Conservation (phyloP, 1,140 invertebrate species). For the Calliphora vicina region DNA sequence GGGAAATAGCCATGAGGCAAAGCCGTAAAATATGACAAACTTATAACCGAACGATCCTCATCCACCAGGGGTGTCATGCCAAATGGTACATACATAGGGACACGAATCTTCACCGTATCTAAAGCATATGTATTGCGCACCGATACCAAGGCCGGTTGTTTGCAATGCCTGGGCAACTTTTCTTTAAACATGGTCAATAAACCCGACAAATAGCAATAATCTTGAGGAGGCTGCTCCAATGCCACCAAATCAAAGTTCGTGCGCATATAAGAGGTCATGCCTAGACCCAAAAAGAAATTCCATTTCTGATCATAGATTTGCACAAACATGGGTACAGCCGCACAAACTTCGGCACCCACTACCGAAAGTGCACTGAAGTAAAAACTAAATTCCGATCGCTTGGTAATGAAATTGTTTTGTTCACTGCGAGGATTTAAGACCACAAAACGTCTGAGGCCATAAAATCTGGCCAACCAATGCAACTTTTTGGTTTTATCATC, state of each 20-base stretch:
- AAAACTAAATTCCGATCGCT: slow-evolving; percentile 84
- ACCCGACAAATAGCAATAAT: slow-evolving; percentile 84
- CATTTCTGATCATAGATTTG: slow-evolving; percentile 84
- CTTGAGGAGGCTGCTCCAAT: slow-evolving; percentile 79
- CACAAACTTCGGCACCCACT: slow-evolving; percentile 82
- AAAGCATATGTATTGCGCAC: slow-evolving; percentile 85
- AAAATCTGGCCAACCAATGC: slow-evolving; percentile 74
- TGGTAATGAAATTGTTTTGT: slow-evolving; percentile 68
- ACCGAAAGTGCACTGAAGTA: slow-evolving; percentile 85
- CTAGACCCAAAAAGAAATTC: slow-evolving; percentile 82
- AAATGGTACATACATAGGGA: slow-evolving; percentile 55
- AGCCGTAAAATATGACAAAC: slow-evolving; percentile 64
- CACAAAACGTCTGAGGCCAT: slow-evolving; percentile 85
- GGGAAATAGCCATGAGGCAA: slow-evolving; percentile 85
- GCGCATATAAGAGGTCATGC: slow-evolving; percentile 75
- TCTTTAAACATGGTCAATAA: slow-evolving; percentile 81
- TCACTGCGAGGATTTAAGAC: slow-evolving; percentile 72
- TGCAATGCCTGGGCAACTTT: slow-evolving; percentile 73
- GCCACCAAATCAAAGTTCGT: slow-evolving; percentile 90
- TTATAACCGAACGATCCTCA: neutral
- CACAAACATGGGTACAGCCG: slow-evolving; percentile 85
- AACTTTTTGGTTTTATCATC: slow-evolving; percentile 59
- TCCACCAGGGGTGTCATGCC: slow-evolving; percentile 32
- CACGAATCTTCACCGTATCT: slow-evolving; percentile 72
- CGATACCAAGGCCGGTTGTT: slow-evolving; percentile 72